Conservation (phyloP, 2,888 invertebrate genomes). For the Alviniconcha strummeri region DNA sequence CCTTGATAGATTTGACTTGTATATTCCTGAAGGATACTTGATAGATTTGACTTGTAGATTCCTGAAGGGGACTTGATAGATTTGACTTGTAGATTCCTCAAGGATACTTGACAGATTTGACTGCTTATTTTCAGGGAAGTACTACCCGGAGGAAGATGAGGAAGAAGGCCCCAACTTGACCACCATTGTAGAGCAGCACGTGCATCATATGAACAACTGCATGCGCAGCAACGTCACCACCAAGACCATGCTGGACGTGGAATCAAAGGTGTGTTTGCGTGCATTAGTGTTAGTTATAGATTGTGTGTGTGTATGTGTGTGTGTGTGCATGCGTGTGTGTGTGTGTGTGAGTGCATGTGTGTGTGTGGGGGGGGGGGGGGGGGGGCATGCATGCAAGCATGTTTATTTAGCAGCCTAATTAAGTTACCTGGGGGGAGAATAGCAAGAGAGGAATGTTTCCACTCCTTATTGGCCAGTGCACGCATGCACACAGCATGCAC, state of each 20-base stretch:
- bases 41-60: too few species aligned
- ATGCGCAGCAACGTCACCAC: conserved; percentile 66
- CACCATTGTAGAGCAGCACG: conserved; percentile 61
- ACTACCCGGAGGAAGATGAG: conserved; percentile 63
- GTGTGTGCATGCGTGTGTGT: conserved; percentile 5
- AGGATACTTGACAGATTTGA: too few species aligned
- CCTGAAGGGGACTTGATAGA: too few species aligned
- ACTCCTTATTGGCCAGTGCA: too few species aligned
- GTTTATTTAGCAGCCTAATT: background rate
- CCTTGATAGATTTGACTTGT: too few species aligned
- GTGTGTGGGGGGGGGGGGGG: background rate
- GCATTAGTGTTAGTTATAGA: background rate
- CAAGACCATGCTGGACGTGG: conserved; percentile 71
- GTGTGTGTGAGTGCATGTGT: background rate
- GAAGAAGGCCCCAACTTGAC: conserved; percentile 70
- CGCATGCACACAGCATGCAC: too few species aligned
- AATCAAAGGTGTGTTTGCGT: conserved; percentile 64
- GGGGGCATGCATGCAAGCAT: background rate
- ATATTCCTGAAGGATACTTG: too few species aligned
- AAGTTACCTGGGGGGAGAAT: too few species aligned
- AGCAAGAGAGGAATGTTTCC: too few species aligned
- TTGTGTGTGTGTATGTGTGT: background rate
- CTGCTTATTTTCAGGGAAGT: conserved; percentile 51
- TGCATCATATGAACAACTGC: conserved; percentile 60
- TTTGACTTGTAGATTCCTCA: too few species aligned